A percentile compares a stretch with the other conserved stretches of the same genome.
phyloP scores from a whole-genome alignment of 2,113 vertebrate species.

The Aphelocoma coerulescens region DNA sequence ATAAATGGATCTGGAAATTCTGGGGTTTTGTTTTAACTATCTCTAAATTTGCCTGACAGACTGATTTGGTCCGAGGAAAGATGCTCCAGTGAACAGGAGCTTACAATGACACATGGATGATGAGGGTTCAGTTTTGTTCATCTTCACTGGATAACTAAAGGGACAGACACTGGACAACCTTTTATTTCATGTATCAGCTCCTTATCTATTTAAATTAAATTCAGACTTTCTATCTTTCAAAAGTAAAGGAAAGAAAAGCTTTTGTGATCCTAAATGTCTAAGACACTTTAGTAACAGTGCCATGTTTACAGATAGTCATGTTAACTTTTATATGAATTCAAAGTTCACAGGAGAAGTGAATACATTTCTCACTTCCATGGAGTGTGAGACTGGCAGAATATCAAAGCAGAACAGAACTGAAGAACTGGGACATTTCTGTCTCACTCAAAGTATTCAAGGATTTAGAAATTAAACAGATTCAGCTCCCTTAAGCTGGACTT shows the following conservation, averaged over 20 bases:
- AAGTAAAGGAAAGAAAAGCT: not conserved
- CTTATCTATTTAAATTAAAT: not conserved
- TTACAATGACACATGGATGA: not conserved
- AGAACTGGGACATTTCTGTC: not conserved
- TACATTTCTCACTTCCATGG: not conserved
- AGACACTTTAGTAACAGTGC: not conserved
- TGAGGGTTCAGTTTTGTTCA: not conserved
- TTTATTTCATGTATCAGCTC: not conserved
- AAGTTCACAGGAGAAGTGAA: not conserved
- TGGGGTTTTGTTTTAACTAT: not conserved
- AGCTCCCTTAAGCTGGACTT: not conserved
- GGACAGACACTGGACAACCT: not conserved
- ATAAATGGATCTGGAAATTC: not conserved
- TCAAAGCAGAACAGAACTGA: not conserved
- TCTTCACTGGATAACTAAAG: not conserved
- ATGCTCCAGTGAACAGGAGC: not conserved
- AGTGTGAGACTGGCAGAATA: not conserved
- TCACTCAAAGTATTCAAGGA: not conserved
- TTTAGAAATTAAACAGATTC: not conserved
- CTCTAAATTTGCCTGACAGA: not conserved
- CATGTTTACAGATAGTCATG: not conserved
- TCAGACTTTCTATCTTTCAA: not conserved
- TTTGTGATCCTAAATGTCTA: not conserved
- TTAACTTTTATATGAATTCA: not conserved
- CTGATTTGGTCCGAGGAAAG: not conserved